Evolutionary conservation across 2,888 invertebrate species (phyloP).

Genomic region (Acanthosepion pharaonis): DNA sequence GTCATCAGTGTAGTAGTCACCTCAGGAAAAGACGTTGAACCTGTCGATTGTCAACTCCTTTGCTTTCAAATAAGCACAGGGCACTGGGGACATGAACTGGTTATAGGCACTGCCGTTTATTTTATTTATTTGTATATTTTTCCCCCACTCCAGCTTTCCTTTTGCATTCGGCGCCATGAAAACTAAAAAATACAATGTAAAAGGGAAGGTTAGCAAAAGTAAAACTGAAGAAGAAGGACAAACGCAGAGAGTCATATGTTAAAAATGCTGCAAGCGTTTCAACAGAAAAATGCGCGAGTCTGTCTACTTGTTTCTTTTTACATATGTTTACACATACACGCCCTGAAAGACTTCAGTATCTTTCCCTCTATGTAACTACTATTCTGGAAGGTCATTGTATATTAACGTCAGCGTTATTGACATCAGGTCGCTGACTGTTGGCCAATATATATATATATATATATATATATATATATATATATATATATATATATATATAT

Average conservation of each 20-base stretch:
- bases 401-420: no score
- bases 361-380: no score
- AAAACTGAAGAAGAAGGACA: no score
- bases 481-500: neutral
- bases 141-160: neutral
- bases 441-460: neutral
- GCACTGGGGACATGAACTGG: neutral
- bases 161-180: neutral
- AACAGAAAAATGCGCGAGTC: neutral
- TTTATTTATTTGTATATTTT: neutral
- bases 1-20: neutral
- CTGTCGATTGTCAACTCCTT: neutral
- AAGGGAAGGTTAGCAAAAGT: no score
- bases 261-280: neutral
- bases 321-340: neutral
- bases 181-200: no score
- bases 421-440: no score
- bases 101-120: neutral
- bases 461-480: neutral
- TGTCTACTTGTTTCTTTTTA: neutral
- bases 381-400: no score
- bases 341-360: neutral
- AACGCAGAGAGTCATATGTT: no score
- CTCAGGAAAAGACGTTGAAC: neutral
- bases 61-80: slow-evolving; percentile 1